Percentiles rank a stretch among this genome's conserved stretches.
Conservation (phyloP, 2,113 vertebrate genomes). For the Marmota flaviventris region DNA sequence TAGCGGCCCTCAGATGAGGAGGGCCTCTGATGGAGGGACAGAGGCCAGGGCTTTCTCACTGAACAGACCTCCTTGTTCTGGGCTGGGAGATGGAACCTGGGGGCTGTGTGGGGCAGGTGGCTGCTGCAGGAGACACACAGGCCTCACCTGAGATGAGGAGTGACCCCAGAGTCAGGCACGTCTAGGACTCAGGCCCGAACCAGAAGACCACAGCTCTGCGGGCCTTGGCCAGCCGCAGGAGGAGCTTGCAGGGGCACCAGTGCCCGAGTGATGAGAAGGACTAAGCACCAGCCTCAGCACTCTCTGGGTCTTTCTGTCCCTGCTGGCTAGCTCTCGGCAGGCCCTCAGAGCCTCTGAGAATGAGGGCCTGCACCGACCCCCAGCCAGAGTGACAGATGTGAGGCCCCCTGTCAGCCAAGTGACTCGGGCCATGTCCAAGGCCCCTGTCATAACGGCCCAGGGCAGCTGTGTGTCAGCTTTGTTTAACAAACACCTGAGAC, state of each 20-base stretch:
- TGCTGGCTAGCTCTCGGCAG: background rate
- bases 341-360: too few relatives aligned
- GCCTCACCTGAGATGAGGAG: too few relatives aligned
- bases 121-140: background rate
- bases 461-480: too few relatives aligned
- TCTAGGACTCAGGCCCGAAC: background rate
- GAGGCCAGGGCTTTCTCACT: slow-evolving; percentile 37
- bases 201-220: background rate
- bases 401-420: too few relatives aligned
- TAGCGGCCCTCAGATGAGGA: slow-evolving; percentile 21
- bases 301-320: background rate
- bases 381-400: too few relatives aligned
- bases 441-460: too few relatives aligned
- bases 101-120: rapidly evolving
- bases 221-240: too few relatives aligned
- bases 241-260: background rate
- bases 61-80: slow-evolving; percentile 62
- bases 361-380: background rate
- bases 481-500: too few relatives aligned
- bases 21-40: slow-evolving; percentile 64
- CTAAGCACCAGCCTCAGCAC: background rate
- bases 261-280: background rate
- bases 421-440: too few relatives aligned
- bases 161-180: background rate
- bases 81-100: background rate